Percentiles rank a stretch among this genome's conserved stretches.
phyloP scores from a whole-genome alignment of 2,888 invertebrate species.

The Vandiemenella viatica region DNA sequence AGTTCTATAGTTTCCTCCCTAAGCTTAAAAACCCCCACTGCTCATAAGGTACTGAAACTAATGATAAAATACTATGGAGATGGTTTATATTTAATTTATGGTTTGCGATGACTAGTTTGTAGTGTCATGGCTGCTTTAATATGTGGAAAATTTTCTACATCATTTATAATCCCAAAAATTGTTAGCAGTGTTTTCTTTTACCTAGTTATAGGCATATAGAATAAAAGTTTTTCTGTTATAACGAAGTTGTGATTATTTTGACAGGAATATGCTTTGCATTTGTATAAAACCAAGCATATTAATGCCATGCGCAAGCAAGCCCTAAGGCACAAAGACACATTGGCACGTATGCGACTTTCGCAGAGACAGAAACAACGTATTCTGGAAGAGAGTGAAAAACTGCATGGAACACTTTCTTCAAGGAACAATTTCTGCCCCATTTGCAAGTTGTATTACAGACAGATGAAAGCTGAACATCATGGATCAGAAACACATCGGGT shows the following conservation, averaged over 20 bases:
- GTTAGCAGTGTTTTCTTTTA: no score
- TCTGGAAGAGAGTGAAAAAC: constrained; percentile 46
- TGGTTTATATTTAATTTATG: no score
- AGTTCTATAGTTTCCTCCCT: no score
- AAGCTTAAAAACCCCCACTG: no score
- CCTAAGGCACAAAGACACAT: constrained; percentile 53
- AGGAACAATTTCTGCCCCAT: constrained; percentile 56
- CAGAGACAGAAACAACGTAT: constrained; percentile 68
- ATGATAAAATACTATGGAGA: no score
- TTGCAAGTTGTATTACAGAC: constrained; percentile 61
- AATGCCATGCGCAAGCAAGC: constrained; percentile 59
- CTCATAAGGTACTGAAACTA: no score
- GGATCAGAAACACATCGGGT: constrained; percentile 53
- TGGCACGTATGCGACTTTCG: constrained; percentile 61
- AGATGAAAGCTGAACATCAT: constrained; percentile 61
- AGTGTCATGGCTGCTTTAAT: no score
- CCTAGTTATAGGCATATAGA: not conserved
- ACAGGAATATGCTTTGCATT: constrained; percentile 57
- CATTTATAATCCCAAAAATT: no score
- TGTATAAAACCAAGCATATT: constrained; percentile 54
- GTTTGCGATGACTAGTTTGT: no score
- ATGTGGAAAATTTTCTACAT: no score
- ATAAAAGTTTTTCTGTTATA: not conserved
- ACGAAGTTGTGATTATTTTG: constrained; percentile 3
- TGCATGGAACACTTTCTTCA: constrained; percentile 40